phyloP scores from a whole-genome alignment of 2,113 vertebrate species.

The Passer domesticus region DNA sequence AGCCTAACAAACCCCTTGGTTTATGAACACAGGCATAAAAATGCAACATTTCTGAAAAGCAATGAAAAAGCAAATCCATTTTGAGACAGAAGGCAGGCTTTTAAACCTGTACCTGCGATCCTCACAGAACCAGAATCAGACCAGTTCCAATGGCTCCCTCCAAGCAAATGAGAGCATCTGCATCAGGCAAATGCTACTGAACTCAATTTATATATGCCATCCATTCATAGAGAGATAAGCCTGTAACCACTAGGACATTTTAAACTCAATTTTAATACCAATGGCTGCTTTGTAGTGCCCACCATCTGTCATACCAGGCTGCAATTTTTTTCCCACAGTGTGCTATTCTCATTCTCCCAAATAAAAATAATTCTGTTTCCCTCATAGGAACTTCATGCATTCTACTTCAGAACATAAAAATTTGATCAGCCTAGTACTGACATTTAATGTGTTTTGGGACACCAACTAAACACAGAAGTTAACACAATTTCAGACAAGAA shows the following conservation, averaged over 20 bases:
- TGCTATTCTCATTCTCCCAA: neutral
- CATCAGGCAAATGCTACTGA: neutral
- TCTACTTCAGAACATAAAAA: neutral
- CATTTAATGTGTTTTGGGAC: neutral
- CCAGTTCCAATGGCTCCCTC: neutral
- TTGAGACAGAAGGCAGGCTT: neutral
- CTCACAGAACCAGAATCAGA: neutral
- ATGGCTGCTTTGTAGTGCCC: neutral
- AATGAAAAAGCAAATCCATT: neutral
- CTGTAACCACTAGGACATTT: neutral
- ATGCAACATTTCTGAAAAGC: neutral
- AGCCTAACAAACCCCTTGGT: neutral
- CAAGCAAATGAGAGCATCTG: neutral
- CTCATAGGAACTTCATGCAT: neutral
- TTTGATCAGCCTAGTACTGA: neutral
- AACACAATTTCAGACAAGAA: neutral
- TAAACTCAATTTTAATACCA: neutral
- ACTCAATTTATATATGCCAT: neutral
- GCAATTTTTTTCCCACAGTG: neutral
- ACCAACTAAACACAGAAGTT: rapidly evolving
- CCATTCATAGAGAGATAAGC: neutral
- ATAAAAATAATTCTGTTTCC: neutral
- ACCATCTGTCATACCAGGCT: neutral
- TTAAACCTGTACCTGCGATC: neutral
- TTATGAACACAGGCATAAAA: neutral